Conservation (phyloP, 2,888 invertebrate genomes). For the Aleiodes leptofemur region DNA sequence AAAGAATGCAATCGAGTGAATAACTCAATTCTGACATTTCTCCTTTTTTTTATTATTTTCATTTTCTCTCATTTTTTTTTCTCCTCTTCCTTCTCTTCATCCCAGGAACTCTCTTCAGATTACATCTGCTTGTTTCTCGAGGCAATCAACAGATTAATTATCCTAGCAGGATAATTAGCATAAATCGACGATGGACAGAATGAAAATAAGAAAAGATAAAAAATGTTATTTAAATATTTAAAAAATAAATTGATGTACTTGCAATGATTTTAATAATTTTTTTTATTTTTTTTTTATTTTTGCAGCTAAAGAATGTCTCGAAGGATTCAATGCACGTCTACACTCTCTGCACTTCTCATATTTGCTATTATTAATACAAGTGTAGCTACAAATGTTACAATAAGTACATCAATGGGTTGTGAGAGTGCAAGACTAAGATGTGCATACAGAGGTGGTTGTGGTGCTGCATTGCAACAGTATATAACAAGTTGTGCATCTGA, state of each 20-base stretch:
- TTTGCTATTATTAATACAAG: constrained; percentile 60
- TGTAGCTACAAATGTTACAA: constrained; percentile 57
- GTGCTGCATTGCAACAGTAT: constrained; percentile 86
- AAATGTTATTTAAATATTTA: too few relatives aligned
- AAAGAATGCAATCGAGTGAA: background rate
- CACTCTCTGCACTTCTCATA: constrained; percentile 54
- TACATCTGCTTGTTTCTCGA: constrained; percentile 32
- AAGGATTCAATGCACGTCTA: constrained; percentile 59
- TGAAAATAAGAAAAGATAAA: background rate
- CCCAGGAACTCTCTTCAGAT: constrained; percentile 5
- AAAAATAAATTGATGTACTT: too few relatives aligned
- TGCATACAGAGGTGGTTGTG: constrained; percentile 86
- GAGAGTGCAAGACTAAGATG: constrained; percentile 84
- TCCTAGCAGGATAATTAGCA: constrained; percentile 25
- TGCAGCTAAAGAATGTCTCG: constrained; percentile 64
- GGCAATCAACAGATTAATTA: constrained; percentile 37
- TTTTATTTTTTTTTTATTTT: background rate
- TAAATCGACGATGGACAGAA: constrained; percentile 11
- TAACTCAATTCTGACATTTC: background rate
- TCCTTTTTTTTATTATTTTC: constrained; percentile 3
- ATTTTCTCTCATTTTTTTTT: constrained; percentile 10
- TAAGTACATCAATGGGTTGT: constrained; percentile 76
- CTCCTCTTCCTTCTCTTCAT: background rate
- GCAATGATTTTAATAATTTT: background rate
- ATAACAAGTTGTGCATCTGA: constrained; percentile 84